These are phyloP conservation scores for Epinotia ramella DNA, from an alignment of 2,888 invertebrate species.

Conservation along the genomic window DNA sequence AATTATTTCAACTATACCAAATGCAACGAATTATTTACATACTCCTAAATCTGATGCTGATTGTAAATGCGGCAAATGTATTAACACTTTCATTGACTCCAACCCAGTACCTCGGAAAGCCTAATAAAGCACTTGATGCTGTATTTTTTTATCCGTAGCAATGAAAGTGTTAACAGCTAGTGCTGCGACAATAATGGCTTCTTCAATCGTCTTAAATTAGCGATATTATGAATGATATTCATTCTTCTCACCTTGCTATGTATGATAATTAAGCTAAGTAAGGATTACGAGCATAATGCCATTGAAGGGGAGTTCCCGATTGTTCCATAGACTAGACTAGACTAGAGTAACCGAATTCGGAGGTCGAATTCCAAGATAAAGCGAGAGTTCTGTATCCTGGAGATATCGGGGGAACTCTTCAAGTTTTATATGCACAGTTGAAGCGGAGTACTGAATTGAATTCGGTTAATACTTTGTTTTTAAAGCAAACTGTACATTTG, in stretches of 20 bases:
- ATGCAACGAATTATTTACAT: not conserved
- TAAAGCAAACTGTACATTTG: not conserved
- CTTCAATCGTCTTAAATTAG: conserved; percentile 57
- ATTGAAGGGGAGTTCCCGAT: not conserved
- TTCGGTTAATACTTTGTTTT: no score
- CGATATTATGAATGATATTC: conserved; percentile 63
- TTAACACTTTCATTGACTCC: conserved; percentile 18
- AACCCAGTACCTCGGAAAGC: not conserved
- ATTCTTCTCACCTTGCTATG: conserved; percentile 47
- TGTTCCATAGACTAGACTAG: not conserved
- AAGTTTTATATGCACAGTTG: no score
- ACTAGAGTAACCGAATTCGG: not conserved
- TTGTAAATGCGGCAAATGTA: conserved; percentile 27
- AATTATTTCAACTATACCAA: not conserved
- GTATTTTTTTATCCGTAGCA: not conserved
- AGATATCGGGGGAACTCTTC: no score
- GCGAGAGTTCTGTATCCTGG: not conserved
- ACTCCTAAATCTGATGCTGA: conserved; percentile 4
- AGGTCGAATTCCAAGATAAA: not conserved
- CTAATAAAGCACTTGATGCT: not conserved
- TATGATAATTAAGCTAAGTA: conserved; percentile 19
- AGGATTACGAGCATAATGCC: not conserved
- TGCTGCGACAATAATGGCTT: conserved; percentile 50
- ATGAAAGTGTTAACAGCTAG: conserved; percentile 14
- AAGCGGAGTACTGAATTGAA: no score